These are phyloP conservation scores for Sinonovacula constricta DNA, from an alignment of 1,140 invertebrate species.

Conservation along the genomic window DNA sequence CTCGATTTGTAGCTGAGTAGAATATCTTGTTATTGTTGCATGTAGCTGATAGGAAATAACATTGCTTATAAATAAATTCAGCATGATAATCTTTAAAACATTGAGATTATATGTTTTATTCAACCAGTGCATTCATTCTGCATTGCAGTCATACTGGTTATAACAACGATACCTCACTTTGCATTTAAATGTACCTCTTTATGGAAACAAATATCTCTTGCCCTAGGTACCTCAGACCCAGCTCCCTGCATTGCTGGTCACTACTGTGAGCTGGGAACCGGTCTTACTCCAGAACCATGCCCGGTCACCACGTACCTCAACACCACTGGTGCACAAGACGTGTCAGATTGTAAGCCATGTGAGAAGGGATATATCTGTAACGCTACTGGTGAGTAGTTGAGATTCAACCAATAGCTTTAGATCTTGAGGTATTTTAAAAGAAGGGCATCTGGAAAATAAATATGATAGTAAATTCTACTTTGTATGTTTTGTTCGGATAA, in stretches of 20 bases:
- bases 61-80: no score
- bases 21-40: no score
- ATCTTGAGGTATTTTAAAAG: no score
- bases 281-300: slow-evolving; percentile 62
- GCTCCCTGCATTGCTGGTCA: slow-evolving; percentile 67
- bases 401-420: no score
- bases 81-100: no score
- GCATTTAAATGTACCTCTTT: not conserved
- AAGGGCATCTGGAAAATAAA: no score
- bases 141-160: not conserved
- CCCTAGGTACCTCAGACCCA: slow-evolving; percentile 60
- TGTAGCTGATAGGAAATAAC: no score
- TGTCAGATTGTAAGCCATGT: slow-evolving; percentile 71
- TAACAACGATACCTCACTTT: not conserved
- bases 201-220: not conserved
- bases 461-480: no score
- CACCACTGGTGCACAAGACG: slow-evolving; percentile 61
- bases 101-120: no score
- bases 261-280: slow-evolving; percentile 70
- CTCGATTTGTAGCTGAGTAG: no score
- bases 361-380: slow-evolving; percentile 75
- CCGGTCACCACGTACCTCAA: slow-evolving; percentile 70
- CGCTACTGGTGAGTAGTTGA: slow-evolving; percentile 62
- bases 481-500: no score
- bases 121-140: not conserved